These are phyloP conservation scores for Amblyraja radiata DNA, from an alignment of 2,797 vertebrate genomes.

Conservation along the genomic window DNA sequence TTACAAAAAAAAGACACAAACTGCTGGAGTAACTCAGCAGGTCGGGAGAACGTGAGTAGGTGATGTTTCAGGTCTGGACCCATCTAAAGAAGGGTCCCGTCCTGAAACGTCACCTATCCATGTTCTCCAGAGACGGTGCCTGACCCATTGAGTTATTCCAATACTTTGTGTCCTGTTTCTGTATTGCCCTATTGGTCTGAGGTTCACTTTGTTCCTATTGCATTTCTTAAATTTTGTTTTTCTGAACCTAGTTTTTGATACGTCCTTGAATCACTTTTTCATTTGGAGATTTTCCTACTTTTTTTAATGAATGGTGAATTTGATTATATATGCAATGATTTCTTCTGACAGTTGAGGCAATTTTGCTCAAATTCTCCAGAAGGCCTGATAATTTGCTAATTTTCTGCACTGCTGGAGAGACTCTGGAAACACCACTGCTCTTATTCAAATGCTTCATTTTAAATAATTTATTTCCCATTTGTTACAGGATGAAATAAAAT, in stretches of 20 bases:
- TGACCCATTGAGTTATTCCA: too few relatives aligned
- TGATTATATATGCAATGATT: not conserved
- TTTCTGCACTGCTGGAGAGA: conserved; percentile 9
- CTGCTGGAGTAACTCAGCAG: too few relatives aligned
- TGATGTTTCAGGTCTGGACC: too few relatives aligned
- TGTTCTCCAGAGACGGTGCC: too few relatives aligned
- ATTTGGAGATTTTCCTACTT: not conserved
- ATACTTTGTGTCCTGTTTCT: too few relatives aligned
- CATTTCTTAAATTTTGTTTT: not conserved
- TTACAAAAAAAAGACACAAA: too few relatives aligned
- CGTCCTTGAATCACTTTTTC: not conserved
- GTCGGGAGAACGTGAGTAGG: too few relatives aligned
- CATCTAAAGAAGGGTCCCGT: too few relatives aligned
- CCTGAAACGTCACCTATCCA: too few relatives aligned
- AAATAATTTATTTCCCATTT: not conserved
- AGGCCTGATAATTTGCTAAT: conserved; percentile 4
- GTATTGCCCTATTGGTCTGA: too few relatives aligned
- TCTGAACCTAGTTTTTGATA: not conserved
- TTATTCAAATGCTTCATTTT: not conserved
- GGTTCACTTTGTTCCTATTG: too few relatives aligned
- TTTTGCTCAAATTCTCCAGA: conserved; percentile 17
- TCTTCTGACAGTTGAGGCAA: not conserved
- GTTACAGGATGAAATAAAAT: not conserved
- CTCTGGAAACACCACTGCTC: not conserved
- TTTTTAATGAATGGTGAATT: not conserved